phyloP scores from a whole-genome alignment of 2,113 vertebrate genomes.

The Phylloscopus trochilus region DNA sequence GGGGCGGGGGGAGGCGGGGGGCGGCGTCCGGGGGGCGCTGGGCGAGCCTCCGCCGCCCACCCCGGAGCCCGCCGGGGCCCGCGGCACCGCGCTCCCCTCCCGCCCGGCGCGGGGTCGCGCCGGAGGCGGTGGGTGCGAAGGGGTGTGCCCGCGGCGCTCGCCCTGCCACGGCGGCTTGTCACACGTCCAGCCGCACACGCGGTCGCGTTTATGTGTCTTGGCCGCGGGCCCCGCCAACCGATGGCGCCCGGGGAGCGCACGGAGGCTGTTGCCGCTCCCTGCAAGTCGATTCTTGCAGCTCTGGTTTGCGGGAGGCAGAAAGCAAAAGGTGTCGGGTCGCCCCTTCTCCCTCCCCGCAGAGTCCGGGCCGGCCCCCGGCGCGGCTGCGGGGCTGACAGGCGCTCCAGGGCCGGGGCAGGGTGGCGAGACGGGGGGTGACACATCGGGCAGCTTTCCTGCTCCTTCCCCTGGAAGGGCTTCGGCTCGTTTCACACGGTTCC shows the following conservation, averaged over 20 bases:
- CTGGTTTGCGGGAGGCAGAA: background rate
- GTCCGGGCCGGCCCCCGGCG: background rate
- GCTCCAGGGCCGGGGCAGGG: background rate
- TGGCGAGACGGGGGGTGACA: background rate
- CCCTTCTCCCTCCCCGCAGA: background rate
- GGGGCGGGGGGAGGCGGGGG: background rate
- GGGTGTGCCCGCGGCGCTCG: background rate
- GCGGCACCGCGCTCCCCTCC: background rate
- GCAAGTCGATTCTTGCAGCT: background rate
- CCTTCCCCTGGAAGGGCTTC: background rate
- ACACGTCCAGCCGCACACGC: slow-evolving; percentile 24
- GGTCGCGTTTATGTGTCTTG: slow-evolving; percentile 40
- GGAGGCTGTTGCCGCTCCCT: background rate
- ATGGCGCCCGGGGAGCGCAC: background rate
- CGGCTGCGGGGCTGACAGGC: background rate
- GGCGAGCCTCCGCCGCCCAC: background rate
- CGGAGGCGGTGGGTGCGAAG: background rate
- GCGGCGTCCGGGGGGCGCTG: background rate
- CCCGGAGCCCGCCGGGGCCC: background rate
- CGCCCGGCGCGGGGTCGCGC: background rate
- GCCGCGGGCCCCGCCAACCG: slow-evolving; percentile 20
- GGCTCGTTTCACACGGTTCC: background rate
- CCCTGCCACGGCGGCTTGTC: slow-evolving; percentile 7
- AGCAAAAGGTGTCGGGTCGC: background rate
- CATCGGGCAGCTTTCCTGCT: background rate